A percentile compares a stretch with the other conserved stretches of the same genome.
Evolutionary conservation across 2,113 vertebrate species (phyloP).

Genomic region (Parotia lawesii): DNA sequence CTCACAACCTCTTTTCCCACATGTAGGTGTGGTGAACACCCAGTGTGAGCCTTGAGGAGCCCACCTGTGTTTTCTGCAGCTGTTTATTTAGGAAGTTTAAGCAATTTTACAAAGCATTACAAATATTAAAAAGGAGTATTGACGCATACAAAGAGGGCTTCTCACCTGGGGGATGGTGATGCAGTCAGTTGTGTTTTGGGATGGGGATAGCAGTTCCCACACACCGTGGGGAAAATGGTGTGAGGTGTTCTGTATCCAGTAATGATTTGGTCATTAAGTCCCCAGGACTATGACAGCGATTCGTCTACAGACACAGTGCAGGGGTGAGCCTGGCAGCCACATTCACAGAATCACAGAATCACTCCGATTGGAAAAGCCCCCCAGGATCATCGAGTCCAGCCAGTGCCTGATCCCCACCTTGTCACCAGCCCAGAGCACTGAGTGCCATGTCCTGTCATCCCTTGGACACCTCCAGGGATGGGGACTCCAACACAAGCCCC

Average conservation of each 20-base stretch:
- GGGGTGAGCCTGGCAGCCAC: neutral
- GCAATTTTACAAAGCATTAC: neutral
- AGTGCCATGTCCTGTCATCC: neutral
- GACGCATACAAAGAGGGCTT: neutral
- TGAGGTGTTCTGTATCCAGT: neutral
- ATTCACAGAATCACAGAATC: neutral
- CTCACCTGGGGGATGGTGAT: rapidly evolving
- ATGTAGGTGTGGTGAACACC: neutral
- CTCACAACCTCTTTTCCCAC: neutral
- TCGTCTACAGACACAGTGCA: no score
- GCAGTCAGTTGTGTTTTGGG: neutral
- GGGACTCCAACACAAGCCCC: neutral
- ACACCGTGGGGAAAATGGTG: rapidly evolving
- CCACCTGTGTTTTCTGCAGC: neutral
- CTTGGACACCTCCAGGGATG: neutral
- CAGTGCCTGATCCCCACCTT: neutral
- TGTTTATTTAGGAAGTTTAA: neutral
- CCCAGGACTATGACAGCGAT: rapidly evolving
- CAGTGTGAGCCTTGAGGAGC: neutral
- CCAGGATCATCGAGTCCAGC: neutral
- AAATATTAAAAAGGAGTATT: neutral
- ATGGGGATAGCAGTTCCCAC: neutral
- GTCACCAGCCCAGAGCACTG: neutral
- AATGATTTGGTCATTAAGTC: neutral
- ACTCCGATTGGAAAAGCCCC: neutral